Base-by-base conservation (phyloP, 2,888 invertebrate species). In the Branchipolynoe longqiensis region DNA sequence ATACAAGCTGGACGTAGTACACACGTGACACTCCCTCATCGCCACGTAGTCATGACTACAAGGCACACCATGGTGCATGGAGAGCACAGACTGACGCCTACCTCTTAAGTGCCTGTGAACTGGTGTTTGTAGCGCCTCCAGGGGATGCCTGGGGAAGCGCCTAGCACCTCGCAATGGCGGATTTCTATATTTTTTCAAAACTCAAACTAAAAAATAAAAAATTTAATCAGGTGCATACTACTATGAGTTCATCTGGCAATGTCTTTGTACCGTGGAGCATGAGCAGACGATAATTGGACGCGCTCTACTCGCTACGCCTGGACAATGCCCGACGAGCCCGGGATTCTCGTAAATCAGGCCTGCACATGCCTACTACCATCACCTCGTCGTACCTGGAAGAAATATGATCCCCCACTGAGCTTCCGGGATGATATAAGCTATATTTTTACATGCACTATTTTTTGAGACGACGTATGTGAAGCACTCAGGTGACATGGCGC, bases 381-480 rank as follows among this genome's bases (percentile, higher is more conserved):
- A 48, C 18, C 8, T 48, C 18, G 48, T 48, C 8, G 12, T 8
- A 58, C 12, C 58, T n/a, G 58, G 58, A 58, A 58, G 58, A n/a
- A n/a, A n/a, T 18, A n/a, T 8, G 12, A 25, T 31, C 2, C 38
- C 38, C 69, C 22, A n/a, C 48, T 48, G 78, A 78, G 48, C 78
- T 78, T 78, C 78, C 78, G 33, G 48, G 14, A 48, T n/a, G n/a
- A n/a, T 78, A 78, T 48, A 31, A 48, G 36, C 56, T 82, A 82
- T 82, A 82, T 82, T 82, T 82, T 82, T 82, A 58, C 56, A 82
- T 58, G 82, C 56, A 82, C 82, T 82, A 82, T 82, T 82, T n/a
- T 82, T 82, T 82, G 82, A 82, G 58, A 82, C 6, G 48, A 48
- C 18, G 48, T 22, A 41, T 33, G 33, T 1, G 33, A 31, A 48